Conservation (phyloP, 2,888 invertebrate species). For the Volucella bombylans region DNA sequence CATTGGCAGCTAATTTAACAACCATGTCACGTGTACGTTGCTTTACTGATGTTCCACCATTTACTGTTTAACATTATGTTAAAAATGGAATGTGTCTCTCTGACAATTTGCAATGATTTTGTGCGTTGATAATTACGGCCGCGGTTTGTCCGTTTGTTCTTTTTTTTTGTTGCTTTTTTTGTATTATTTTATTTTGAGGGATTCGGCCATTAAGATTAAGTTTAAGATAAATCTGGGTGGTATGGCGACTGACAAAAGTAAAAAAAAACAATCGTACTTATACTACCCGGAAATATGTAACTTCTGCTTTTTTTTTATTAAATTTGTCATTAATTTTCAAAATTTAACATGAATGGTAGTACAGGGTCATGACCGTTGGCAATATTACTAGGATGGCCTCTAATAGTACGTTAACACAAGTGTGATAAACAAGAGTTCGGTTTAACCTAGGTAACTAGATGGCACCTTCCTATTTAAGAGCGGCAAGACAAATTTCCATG, state of each 20-base stretch:
- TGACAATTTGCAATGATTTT: constrained; percentile 70
- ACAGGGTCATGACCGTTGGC: constrained; percentile 38
- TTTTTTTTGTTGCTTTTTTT: constrained; percentile 2
- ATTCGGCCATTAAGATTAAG: constrained; percentile 66
- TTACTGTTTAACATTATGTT: constrained; percentile 71
- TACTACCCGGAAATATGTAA: constrained; percentile 58
- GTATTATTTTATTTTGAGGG: constrained; percentile 24
- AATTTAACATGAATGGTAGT: constrained; percentile 16
- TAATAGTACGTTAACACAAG: constrained; percentile 16
- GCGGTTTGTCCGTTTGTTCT: constrained; percentile 21
- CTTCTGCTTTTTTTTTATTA: background rate
- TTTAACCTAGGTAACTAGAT: too few relatives aligned
- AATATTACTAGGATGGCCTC: constrained; percentile 26
- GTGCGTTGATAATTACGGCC: constrained; percentile 53
- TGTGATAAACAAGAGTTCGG: constrained; percentile 8
- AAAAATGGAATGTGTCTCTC: constrained; percentile 66
- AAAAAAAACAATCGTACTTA: constrained; percentile 34
- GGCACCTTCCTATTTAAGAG: background rate
- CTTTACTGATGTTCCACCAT: constrained; percentile 73
- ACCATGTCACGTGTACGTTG: constrained; percentile 66
- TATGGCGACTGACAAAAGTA: constrained; percentile 36
- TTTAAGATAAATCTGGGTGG: constrained; percentile 69
- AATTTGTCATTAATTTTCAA: constrained; percentile 16
- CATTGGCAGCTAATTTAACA: constrained; percentile 56
- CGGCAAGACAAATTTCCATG: constrained; percentile 39